A percentile compares a stretch with the other conserved stretches of the same genome.
Conservation (phyloP, 1,140 invertebrate species). For the Anagrus nilaparvatae region DNA sequence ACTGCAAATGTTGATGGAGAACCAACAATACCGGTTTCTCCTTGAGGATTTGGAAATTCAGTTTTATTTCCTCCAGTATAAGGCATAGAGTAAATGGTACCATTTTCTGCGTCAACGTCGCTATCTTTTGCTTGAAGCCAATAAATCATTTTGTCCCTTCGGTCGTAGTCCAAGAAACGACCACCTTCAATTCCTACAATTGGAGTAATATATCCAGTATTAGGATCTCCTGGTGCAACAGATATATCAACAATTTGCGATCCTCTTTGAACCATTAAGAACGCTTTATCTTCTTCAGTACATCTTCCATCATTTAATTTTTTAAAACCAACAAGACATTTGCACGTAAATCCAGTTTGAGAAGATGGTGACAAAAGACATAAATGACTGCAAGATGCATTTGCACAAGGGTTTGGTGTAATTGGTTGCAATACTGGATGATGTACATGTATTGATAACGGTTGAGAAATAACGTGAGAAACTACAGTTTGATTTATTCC, state of each 20-base stretch:
- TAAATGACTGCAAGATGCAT: slow-evolving; percentile 75
- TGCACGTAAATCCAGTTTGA: slow-evolving; percentile 69
- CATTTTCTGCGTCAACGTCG: slow-evolving; percentile 63
- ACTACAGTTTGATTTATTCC: slow-evolving; percentile 87
- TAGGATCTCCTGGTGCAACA: slow-evolving; percentile 60
- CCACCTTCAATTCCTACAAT: slow-evolving; percentile 86
- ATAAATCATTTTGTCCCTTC: slow-evolving; percentile 69
- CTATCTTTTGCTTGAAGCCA: slow-evolving; percentile 71
- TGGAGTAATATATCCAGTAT: slow-evolving; percentile 71
- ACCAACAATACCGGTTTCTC: slow-evolving; percentile 75
- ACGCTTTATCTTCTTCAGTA: slow-evolving; percentile 74
- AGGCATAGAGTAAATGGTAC: slow-evolving; percentile 74
- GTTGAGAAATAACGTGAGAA: slow-evolving; percentile 88
- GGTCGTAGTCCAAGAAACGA: slow-evolving; percentile 84
- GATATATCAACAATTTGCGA: slow-evolving; percentile 70
- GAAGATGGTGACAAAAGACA: slow-evolving; percentile 73
- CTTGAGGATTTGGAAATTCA: slow-evolving; percentile 58
- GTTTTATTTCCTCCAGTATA: slow-evolving; percentile 81
- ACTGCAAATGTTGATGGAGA: slow-evolving; percentile 85
- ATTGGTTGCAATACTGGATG: slow-evolving; percentile 87
- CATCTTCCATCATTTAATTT: slow-evolving; percentile 60
- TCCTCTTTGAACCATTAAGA: slow-evolving; percentile 83
- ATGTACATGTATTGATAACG: slow-evolving; percentile 87
- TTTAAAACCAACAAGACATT: slow-evolving; percentile 83
- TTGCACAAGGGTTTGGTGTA: slow-evolving; percentile 71